Conservation (phyloP, 2,113 vertebrate species). For the Rynchops niger region DNA sequence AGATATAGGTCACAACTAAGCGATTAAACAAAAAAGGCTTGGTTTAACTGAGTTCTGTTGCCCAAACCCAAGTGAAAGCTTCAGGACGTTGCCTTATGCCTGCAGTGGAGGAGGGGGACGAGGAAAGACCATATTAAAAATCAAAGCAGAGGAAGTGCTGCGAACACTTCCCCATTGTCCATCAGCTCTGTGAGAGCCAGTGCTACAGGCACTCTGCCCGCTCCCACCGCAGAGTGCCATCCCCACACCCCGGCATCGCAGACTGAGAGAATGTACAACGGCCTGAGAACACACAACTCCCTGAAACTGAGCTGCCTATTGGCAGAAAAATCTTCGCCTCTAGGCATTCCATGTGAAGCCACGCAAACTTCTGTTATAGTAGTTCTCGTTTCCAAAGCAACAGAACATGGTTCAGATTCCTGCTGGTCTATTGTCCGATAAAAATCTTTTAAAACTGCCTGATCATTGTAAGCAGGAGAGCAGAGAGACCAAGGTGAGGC, state of each 20-base stretch:
- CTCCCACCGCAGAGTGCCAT: not conserved
- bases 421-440: not conserved
- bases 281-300: not conserved
- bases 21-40: not conserved
- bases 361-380: not conserved
- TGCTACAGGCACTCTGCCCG: slow-evolving; percentile 8
- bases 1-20: not conserved
- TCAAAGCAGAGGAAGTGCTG: not conserved
- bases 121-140: not conserved
- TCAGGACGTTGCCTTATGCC: not conserved
- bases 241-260: not conserved
- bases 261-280: not conserved
- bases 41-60: not conserved
- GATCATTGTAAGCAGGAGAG: not conserved
- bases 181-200: not conserved
- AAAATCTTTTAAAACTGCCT: not conserved
- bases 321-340: not conserved
- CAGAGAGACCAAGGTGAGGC: not conserved
- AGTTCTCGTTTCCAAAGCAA: slow-evolving; percentile 46
- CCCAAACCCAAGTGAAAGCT: not conserved
- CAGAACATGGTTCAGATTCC: not conserved
- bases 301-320: fast-evolving
- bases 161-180: not conserved
- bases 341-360: not conserved
- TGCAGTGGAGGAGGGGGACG: not conserved